Evolutionary conservation across 2,888 invertebrate genomes (phyloP), one percentile per base, ranked within the genome.

Genomic region (Lucinisca nassula): DNA sequence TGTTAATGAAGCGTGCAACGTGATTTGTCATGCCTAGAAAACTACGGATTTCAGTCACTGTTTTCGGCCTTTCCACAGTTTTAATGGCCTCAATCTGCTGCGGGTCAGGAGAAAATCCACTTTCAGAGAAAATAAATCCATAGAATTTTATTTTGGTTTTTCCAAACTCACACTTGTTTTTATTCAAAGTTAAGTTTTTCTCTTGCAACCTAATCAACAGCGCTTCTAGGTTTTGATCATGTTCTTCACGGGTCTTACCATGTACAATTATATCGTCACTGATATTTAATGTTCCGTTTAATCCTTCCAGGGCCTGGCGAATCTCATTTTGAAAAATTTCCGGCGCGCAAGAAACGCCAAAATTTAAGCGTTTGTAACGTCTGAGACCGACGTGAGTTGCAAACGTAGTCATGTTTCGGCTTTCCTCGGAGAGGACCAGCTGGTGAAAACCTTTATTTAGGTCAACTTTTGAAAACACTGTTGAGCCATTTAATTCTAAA

Each of bases 391-490:
- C 55, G 38, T 89, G 85, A 6, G 82, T 82, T 27, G 82, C 80
- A 61, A 90, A 92, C 21, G 89, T 90, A 27, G 87, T 92, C 4
- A 90, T 91, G 77, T 88, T 74, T 45, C 93, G 55, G 21, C 84
- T 90, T 30, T 87, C 67, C 24, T 76, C 61, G 1, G 88, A 80
- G 0, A 93, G 30, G 74, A 91, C 91, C 6, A 92, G 55, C 78
- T 93, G 92, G 75, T 92, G 91, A 81, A 88, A 92, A 10, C 84
- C 90, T 14, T 82, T 40, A 37, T 85, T 85, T 14, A 90, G 76
- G 58, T 92, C 87, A 0, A 89, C 58, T 70, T 89, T 90, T n/a
- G 82, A 85, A 58, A 91, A 92, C 1, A 88, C 37, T 70, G 67
- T 87, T 17, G 90, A 81, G 24, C 89, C 85, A 75, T 91, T 91